Conservation (phyloP, 2,888 invertebrate genomes). For the Heteropelma amictum region DNA sequence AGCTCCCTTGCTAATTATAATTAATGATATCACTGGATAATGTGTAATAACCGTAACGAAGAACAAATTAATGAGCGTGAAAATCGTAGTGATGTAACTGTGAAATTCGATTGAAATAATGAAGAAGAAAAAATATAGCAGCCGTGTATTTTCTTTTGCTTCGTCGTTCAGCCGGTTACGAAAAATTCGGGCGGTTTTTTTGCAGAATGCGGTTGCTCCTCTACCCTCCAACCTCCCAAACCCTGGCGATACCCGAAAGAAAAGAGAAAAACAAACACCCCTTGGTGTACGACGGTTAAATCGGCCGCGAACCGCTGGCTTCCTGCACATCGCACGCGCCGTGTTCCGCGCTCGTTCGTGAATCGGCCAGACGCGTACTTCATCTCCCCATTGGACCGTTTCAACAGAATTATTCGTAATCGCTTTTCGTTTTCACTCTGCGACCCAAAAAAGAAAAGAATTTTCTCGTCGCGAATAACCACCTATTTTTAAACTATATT, state of each 20-base stretch:
- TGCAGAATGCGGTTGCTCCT: too few species aligned
- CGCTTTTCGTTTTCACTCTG: neutral
- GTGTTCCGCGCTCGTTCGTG: slow-evolving; percentile 70
- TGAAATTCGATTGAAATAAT: slow-evolving; percentile 40
- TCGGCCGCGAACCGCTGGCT: slow-evolving; percentile 73
- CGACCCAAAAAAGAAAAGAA: slow-evolving; percentile 5
- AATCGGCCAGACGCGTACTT: slow-evolving; percentile 66
- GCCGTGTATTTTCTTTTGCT: slow-evolving; percentile 49
- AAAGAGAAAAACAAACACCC: neutral
- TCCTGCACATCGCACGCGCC: slow-evolving; percentile 72
- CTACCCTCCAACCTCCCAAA: too few species aligned
- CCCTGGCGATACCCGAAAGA: neutral
- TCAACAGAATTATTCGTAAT: slow-evolving; percentile 9
- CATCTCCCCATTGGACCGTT: slow-evolving; percentile 26
- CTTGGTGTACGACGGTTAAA: slow-evolving; percentile 20
- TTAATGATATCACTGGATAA: slow-evolving; percentile 41
- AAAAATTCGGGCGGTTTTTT: slow-evolving; percentile 19
- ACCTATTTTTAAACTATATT: neutral
- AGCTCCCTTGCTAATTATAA: slow-evolving; percentile 45
- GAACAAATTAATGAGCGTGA: slow-evolving; percentile 19
- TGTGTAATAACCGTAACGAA: slow-evolving; percentile 53
- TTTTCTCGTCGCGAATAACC: neutral
- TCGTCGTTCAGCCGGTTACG: slow-evolving; percentile 13
- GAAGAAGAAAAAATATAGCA: slow-evolving; percentile 23
- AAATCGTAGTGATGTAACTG: slow-evolving; percentile 45